Evolutionary conservation across 2,888 invertebrate species (phyloP), one percentile per base, ranked within the genome.

Genomic region (Cosmia pyralina): DNA sequence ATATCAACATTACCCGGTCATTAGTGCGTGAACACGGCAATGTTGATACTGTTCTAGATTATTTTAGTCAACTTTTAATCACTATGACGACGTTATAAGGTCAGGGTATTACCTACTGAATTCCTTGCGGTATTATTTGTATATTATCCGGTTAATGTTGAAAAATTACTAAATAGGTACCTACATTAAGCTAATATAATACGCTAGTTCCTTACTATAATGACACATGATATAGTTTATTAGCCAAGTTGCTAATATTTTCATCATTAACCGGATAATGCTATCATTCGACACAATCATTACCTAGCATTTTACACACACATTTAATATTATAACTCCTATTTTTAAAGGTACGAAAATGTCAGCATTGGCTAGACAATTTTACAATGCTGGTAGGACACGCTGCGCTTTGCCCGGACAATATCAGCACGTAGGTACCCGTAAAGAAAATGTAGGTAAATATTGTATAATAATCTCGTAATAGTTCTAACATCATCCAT

Each of bases 31-130:
- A 38, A 71, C 38, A 28, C 53, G 52, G 2, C n/a, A 79, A 65
- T 68, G 58, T 69, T 53, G 52, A 69, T 41, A 83, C 38, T 52
- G 28, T 46, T 50, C 34, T 59, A 63, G 59, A 64, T 48, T 58
- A 71, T 28, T 79, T 62, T 72, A 60, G 41, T 77, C 53, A 75
- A 50, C 22, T 59, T 79, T 58, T 60, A 69, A 65, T 60, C 46
- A 72, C 67, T 79, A 77, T 71, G 66, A 79, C 44, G 78, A 79
- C 77, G 28, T 57, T 82, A 77, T 53, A 78, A 52, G 60, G 38
- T 75, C 67, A 34, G 52, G 81, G 53, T 53, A 38, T 79, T 52
- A 74, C 55, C 65, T 74, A 80, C 73, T 60, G 75, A 66, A 81
- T 62, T 55, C 53, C 38, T 62, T 62, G 46, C 13, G 44, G 10